Conservation (phyloP, 30 jellyfish, hydroid and myxozoan genomes). For the Aurelia aurita complex sp. Pacific region DNA sequence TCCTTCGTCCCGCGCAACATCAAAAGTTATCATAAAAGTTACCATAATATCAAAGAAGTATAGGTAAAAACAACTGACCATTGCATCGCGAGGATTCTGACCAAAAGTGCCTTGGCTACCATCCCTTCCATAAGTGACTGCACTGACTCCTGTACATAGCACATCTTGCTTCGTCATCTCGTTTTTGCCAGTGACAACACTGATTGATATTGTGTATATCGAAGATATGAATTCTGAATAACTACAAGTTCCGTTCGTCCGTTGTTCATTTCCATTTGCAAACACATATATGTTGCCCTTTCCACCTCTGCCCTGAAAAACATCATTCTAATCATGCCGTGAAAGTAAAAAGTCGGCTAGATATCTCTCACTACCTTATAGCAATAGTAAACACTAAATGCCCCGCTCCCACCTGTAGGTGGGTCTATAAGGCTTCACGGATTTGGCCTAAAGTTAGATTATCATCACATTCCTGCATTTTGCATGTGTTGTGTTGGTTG, state of each 20-base stretch:
- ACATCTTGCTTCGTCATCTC: not conserved
- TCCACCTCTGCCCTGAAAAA: too few species aligned
- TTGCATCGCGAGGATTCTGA: not conserved
- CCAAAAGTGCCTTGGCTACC: constrained; percentile 17
- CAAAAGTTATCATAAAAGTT: too few species aligned
- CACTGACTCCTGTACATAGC: not conserved
- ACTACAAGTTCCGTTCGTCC: constrained; percentile 20
- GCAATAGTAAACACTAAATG: too few species aligned
- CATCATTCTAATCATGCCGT: not conserved
- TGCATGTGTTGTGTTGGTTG: too few species aligned
- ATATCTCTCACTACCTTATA: too few species aligned
- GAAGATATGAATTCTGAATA: constrained; percentile 27
- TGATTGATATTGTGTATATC: constrained; percentile 28
- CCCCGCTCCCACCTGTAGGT: too few species aligned
- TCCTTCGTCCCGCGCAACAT: too few species aligned
- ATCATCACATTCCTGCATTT: too few species aligned
- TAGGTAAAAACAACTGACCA: constrained; percentile 3
- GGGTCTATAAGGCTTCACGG: too few species aligned
- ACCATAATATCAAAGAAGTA: too few species aligned
- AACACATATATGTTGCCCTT: constrained; percentile 39
- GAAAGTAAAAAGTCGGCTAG: not conserved
- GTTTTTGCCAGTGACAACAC: constrained; percentile 28
- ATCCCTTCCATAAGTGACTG: constrained; percentile 46
- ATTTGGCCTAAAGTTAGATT: too few species aligned
- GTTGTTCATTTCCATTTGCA: constrained; percentile 46